Evolutionary conservation across 2,888 invertebrate species (phyloP).

Genomic region (Chalcosyrphus nemorum): DNA sequence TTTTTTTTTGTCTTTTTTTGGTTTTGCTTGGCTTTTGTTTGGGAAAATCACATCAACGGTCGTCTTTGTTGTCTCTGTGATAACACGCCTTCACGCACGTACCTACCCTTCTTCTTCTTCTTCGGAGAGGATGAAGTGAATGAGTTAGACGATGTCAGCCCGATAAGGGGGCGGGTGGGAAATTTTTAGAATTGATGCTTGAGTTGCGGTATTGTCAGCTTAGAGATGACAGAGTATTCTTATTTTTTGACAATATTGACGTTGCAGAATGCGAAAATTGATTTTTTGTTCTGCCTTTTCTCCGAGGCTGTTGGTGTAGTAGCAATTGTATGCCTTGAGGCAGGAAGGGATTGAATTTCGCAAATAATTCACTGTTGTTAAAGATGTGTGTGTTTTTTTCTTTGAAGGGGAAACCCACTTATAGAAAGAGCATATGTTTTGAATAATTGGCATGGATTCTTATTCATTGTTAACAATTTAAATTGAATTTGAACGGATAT

Average conservation of each 20-base stretch:
- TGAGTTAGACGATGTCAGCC: slow-evolving; percentile 14
- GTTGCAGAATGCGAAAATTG: slow-evolving; percentile 45
- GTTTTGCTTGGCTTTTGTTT: neutral
- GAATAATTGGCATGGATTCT: slow-evolving; percentile 39
- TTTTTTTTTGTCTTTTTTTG: neutral
- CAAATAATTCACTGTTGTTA: slow-evolving; percentile 46
- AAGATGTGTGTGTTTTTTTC: neutral
- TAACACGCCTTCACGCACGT: slow-evolving; percentile 31
- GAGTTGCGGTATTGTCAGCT: slow-evolving; percentile 41
- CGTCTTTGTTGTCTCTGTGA: slow-evolving; percentile 14
- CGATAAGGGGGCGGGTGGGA: slow-evolving; percentile 15
- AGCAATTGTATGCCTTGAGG: neutral
- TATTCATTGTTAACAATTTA: slow-evolving; percentile 39
- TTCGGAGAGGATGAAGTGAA: neutral
- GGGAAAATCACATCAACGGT: slow-evolving; percentile 29
- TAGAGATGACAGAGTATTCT: slow-evolving; percentile 9
- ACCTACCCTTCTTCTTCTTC: slow-evolving; percentile 10
- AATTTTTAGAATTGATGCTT: slow-evolving; percentile 47
- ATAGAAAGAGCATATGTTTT: slow-evolving; percentile 42
- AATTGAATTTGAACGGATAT: slow-evolving; percentile 30
- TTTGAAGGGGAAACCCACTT: neutral
- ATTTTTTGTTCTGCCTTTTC: neutral
- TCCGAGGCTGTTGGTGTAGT: neutral
- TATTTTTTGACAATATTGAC: slow-evolving; percentile 9
- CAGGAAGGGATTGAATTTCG: slow-evolving; percentile 20